Base-by-base conservation (phyloP, 2,888 invertebrate genomes). In the Drosophila bunnanda region DNA sequence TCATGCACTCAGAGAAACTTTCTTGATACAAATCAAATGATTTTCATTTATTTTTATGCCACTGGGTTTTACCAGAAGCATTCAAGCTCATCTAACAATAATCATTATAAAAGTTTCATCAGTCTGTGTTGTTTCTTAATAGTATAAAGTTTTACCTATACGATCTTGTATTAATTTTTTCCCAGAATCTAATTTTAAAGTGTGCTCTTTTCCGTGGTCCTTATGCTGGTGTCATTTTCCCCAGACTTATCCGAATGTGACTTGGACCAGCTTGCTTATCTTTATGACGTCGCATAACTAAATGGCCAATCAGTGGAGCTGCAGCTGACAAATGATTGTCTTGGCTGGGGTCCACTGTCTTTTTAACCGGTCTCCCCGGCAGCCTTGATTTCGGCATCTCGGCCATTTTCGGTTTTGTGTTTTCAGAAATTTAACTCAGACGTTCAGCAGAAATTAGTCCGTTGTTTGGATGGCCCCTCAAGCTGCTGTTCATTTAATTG, bases 261-360 rank as follows among this genome's bases (percentile, higher is more conserved):
- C 52, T 61, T 52, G 52, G 54, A 56, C 20, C 46, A 28, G 67
- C 46, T 77, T 75, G 73, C 76, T 80, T 82, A 82, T 83, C 83
- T 82, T 76, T 85, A 80, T 76, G 76, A 75, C 41, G 72, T 79
- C 75, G 86, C 83, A 82, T 82, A 80, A 86, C 83, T 77, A 77
- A 83, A 85, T 79, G 79, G 68, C 66, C 80, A 83, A 83, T 83
- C 80, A 85, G 77, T 72, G 76, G 72, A 56, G 54, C 64, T 79
- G 68, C 72, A 75, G 64, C 72, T 79, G 55, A 53, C 79, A 78
- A 77, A 75, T 79, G 74, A 82, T 73, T 75, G 62, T 34, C 62
- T 56, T 64, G 43, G 32, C 43, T 17, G 54, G 20, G 22, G 25
- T 36, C 10, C 22, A 43, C 43, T 15, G 48, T 38, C 9, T 46